Evolutionary conservation across 2,888 invertebrate species (phyloP), one percentile per base, ranked within the genome.

Genomic region (Aethes cnicana): DNA sequence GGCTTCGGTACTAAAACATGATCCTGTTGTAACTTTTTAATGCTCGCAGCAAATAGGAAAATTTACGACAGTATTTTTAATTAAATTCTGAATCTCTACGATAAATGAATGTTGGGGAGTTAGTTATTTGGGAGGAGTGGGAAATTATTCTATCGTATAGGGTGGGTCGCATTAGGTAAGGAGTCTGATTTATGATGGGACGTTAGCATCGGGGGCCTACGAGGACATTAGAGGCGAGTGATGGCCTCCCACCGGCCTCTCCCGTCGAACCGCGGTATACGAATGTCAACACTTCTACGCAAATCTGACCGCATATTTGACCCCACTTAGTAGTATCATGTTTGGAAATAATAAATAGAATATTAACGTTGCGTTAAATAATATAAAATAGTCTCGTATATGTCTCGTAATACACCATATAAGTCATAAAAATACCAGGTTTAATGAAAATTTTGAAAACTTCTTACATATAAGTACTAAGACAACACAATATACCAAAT

Each of bases 151-250:
- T 58, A 65, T 66, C 67, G 61, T 66, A 65, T 64, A 57, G 64
- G 59, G 56, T 63, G 65, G 62, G 62, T 59, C 56, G 64, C 68
- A 64, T 59, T 66, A 66, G 67, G 57, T 66, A 69, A 68, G 71
- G 71, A 65, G 39, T 23, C 68, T 77, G 80, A 81, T 78, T 79
- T 79, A 81, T 77, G 66, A 58, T 43, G 61, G 61, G 68, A 70
- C 72, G 69, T 79, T 77, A 76, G 71, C 66, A 69, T 64, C 62
- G 66, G 66, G 66, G 66, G 68, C 57, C 59, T 35, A 39, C 44
- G 44, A 46, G 64, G 68, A 66, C 70, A 77, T 76, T 77, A 78
- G 72, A 65, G 66, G 64, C 55, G 64, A 62, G 53, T 64, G 63
- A 64, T 61, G 59, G 61, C 57, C 49, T 18, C 53, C 26, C 20